Percentiles rank a stretch among this genome's conserved stretches.
phyloP scores from a whole-genome alignment of 2,888 invertebrate species.

The Selenia dentaria region DNA sequence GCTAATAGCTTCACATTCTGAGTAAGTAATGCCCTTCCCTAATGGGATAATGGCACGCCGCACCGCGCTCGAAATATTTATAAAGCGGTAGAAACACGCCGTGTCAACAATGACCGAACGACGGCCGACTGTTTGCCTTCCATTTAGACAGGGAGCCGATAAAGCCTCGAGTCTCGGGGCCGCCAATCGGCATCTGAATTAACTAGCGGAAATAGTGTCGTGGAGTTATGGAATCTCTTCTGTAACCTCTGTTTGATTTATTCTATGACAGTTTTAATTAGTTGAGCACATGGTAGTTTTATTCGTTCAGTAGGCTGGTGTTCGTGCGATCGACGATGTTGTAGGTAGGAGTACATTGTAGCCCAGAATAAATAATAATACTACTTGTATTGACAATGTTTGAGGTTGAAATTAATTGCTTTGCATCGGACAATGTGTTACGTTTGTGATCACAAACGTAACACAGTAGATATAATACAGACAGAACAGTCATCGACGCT shows the following conservation, averaged over 20 bases:
- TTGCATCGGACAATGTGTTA: no score
- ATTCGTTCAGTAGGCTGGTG: no score
- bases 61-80: slow-evolving; percentile 74
- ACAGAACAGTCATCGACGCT: no score
- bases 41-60: slow-evolving; percentile 78
- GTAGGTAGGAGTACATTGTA: no score
- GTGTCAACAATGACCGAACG: slow-evolving; percentile 61
- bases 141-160: slow-evolving; percentile 66
- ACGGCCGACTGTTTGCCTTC: slow-evolving; percentile 65
- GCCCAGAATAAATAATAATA: no score
- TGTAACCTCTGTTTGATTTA: slow-evolving; percentile 1
- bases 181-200: slow-evolving; percentile 28
- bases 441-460: no score
- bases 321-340: no score
- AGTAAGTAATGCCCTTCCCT: slow-evolving; percentile 76
- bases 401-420: no score
- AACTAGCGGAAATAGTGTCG: slow-evolving; percentile 13
- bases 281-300: slow-evolving; percentile 2
- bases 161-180: slow-evolving; percentile 40
- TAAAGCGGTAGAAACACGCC: slow-evolving; percentile 72
- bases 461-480: no score
- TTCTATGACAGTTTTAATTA: slow-evolving; percentile 15
- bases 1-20: slow-evolving; percentile 55
- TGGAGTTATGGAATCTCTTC: slow-evolving; percentile 1
- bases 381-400: no score